Evolutionary conservation across 37 sponge, comb jelly and placozoan species (phyloP), one percentile per base, ranked within the genome.

Genomic region (Halisarca cf. caerulea): DNA sequence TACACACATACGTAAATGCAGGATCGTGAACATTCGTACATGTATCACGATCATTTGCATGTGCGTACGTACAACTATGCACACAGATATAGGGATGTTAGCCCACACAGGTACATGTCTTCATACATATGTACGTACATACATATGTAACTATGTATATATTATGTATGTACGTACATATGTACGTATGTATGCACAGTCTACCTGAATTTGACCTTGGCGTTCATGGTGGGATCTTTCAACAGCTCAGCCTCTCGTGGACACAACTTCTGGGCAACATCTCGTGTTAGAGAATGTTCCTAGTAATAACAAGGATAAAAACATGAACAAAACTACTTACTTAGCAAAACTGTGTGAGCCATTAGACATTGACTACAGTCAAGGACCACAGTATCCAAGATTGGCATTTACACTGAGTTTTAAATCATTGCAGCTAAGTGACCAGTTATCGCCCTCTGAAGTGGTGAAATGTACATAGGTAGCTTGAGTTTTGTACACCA

Each of bases 151-250:
- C 4, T 62, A 15, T 15, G 15, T 62, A 62, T 28, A 28, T 62
- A 62, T n/a, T 62, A 30, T 15, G 64, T 62, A 62, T 62, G 30
- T 62, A 62, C 64, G 64, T 62, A 62, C 40, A 23, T 27, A 61
- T 18, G 7, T 39, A 33, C 2, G 24, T 32, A 40, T 24, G 59
- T n/a, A 23, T 24, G 38, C 54, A 75, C 14, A 75, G 24, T 25
- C 28, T 23, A 94, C 90, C 98, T 91, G 75, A 98, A 96, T 43
- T 90, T 88, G 27, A 98, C 86, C 74, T 87, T 96, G n/a, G 96
- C 86, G 11, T 79, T 59, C 38, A 98, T 84, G 17, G 95, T 75
- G 14, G 96, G 96, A 74, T 98, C 99, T 51, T 84, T 86, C 42
- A 98, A 80, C 35, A 98, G 85, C 66, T 88, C 89, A 4, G 91